phyloP scores from a whole-genome alignment of 1,140 invertebrate genomes.

The Pogonomyrmex californicus region DNA sequence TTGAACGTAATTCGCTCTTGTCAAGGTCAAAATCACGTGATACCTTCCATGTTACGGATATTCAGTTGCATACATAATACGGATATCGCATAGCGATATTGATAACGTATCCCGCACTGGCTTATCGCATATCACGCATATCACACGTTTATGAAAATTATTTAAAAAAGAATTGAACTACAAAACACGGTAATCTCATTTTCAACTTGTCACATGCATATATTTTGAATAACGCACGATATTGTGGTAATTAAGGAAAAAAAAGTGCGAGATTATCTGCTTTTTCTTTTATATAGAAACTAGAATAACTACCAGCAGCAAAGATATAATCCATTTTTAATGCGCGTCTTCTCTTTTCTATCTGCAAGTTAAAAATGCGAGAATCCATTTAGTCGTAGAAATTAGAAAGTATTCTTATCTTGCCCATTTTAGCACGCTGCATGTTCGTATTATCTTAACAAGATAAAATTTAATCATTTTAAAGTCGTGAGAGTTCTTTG shows the following conservation, averaged over 20 bases:
- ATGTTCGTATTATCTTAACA: neutral
- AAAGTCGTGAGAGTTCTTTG: neutral
- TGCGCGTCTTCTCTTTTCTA: neutral
- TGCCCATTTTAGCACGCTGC: neutral
- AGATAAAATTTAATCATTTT: conserved; percentile 41
- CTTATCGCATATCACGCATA: neutral
- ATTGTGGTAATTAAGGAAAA: conserved; percentile 8
- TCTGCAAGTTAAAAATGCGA: conserved; percentile 28
- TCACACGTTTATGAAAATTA: neutral
- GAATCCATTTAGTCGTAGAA: conserved; percentile 62
- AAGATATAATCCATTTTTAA: conserved; percentile 13
- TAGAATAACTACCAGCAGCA: neutral
- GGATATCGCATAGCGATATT: conserved; percentile 33
- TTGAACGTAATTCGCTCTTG: neutral
- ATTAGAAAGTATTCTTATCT: conserved; percentile 74
- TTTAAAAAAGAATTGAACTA: neutral
- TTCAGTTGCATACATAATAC: neutral
- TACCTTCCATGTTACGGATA: conserved; percentile 32
- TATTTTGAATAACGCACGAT: neutral
- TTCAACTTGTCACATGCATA: conserved; percentile 14
- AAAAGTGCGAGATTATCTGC: conserved; percentile 2
- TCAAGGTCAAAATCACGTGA: neutral
- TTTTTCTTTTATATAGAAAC: neutral
- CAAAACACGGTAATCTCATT: neutral
- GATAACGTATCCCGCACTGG: conserved; percentile 2